Base-by-base conservation (phyloP, 92 coral and sea anemone species). In the Isaurus tuberculatus region DNA sequence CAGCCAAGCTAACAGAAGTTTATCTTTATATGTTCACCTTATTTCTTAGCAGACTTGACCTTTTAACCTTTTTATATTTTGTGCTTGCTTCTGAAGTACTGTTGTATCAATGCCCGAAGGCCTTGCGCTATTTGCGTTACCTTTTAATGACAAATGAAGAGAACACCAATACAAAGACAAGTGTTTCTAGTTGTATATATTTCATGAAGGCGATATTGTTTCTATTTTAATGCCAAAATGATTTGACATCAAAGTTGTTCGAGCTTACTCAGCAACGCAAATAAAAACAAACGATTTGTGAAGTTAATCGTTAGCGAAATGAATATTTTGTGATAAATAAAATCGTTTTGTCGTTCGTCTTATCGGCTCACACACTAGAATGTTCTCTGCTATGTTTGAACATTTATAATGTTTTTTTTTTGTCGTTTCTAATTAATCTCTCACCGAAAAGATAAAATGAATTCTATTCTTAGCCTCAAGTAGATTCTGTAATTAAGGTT, bases 1-100 rank as follows among this genome's bases (percentile, higher is more conserved):
- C 69, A 77, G 17, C 23, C 33, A 36, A 51, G 22, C 82, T 57
- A 77, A 58, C 82, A 77, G 82, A 77, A 77, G 82, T 77, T 77
- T 77, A 77, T 77, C 70, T 77, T 77, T 75, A 55, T 55, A 19
- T 57, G 70, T 9, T 46, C 32, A 77, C 53, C 31, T 61, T 77
- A 34, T 34, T 77, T 70, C 23, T 33, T 58, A 31, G 31, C 28
- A 57, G 82, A 58, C 82, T 22, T 77, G 82, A 77, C 82, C 82
- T 77, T 58, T 77, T 77, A 48, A 77, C 82, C 82, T 60, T 77
- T 58, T 37, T 57, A 16, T 58, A 28, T 72, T 72, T 72, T 49
- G 44, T n/a, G 23, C 40, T 77, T 42, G 69, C 33, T 44, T 65
- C 42, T 77, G 53, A 55, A 77, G 65, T 75, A 32, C 46, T 36